A percentile compares a stretch with the other conserved stretches of the same genome.
These are phyloP conservation scores for Pituophis catenifer DNA, from an alignment of 2,113 vertebrate genomes.

Conservation along the genomic window DNA sequence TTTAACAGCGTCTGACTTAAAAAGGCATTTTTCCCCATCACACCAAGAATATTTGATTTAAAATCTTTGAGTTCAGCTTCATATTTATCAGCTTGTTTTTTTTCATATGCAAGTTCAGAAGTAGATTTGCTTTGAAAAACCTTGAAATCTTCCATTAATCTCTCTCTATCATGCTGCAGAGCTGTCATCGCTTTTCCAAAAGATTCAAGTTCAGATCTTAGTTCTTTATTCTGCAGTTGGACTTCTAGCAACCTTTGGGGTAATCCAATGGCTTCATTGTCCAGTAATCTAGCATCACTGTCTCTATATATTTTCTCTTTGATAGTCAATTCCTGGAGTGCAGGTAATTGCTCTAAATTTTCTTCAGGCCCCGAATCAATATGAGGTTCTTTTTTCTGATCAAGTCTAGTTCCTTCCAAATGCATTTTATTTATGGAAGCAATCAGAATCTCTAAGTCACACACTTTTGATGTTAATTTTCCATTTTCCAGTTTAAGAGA, in stretches of 20 bases:
- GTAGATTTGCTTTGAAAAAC: slow-evolving; percentile 70
- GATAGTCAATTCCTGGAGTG: slow-evolving; percentile 53
- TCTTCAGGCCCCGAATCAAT: slow-evolving; percentile 12
- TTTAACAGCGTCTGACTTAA: slow-evolving; percentile 49
- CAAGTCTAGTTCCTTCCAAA: slow-evolving; percentile 36
- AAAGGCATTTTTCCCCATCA: slow-evolving; percentile 66
- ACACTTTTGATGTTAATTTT: slow-evolving; percentile 65
- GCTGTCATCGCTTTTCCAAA: slow-evolving; percentile 82
- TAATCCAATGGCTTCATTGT: slow-evolving; percentile 51
- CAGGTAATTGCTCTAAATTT: slow-evolving; percentile 53
- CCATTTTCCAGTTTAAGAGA: slow-evolving; percentile 66
- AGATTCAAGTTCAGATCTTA: slow-evolving; percentile 75
- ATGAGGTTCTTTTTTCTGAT: slow-evolving; percentile 34
- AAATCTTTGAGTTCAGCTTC: slow-evolving; percentile 68
- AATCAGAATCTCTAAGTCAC: slow-evolving; percentile 66
- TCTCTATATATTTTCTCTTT: slow-evolving; percentile 53
- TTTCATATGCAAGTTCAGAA: slow-evolving; percentile 69
- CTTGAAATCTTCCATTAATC: slow-evolving; percentile 80
- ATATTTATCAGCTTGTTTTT: slow-evolving; percentile 59
- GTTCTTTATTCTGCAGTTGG: slow-evolving; percentile 61
- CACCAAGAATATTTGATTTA: slow-evolving; percentile 47
- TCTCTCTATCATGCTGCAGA: slow-evolving; percentile 81
- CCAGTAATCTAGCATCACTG: slow-evolving; percentile 46
- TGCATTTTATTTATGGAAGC: slow-evolving; percentile 66
- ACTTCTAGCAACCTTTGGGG: slow-evolving; percentile 64